A percentile compares a stretch with the other conserved stretches of the same genome.
These are phyloP conservation scores for Cantharis flavilabris DNA, from an alignment of 2,888 invertebrate genomes.

Conservation along the genomic window DNA sequence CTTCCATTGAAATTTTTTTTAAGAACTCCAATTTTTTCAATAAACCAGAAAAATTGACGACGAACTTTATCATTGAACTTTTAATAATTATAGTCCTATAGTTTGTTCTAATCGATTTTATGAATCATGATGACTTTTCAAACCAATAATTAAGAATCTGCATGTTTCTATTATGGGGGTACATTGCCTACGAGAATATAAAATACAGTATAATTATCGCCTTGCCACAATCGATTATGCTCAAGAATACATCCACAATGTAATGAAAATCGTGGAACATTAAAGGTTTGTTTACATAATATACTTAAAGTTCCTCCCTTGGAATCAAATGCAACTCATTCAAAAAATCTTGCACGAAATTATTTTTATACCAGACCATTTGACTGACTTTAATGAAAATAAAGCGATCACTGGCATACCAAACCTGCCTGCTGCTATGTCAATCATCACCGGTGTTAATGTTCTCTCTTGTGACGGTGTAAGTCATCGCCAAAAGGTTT, in stretches of 20 bases:
- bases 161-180: neutral
- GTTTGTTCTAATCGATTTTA: neutral
- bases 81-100: neutral
- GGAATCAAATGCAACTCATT: neutral
- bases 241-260: neutral
- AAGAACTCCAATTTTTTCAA: neutral
- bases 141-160: neutral
- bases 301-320: neutral
- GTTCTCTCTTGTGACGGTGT: constrained; percentile 1
- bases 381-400: constrained; percentile 6
- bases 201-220: neutral
- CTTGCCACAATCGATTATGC: neutral
- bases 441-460: constrained; percentile 14
- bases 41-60: neutral
- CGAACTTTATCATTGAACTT: neutral
- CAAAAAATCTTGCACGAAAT: neutral
- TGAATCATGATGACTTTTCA: neutral
- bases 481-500: constrained; percentile 15
- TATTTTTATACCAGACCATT: constrained; percentile 10
- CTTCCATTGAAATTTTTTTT: neutral
- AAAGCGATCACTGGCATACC: constrained; percentile 18
- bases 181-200: neutral
- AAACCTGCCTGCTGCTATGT: constrained; percentile 14
- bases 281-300: neutral
- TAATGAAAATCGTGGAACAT: neutral